Base-by-base conservation (phyloP, 2,888 invertebrate species). In the Ormyrus rosae region DNA sequence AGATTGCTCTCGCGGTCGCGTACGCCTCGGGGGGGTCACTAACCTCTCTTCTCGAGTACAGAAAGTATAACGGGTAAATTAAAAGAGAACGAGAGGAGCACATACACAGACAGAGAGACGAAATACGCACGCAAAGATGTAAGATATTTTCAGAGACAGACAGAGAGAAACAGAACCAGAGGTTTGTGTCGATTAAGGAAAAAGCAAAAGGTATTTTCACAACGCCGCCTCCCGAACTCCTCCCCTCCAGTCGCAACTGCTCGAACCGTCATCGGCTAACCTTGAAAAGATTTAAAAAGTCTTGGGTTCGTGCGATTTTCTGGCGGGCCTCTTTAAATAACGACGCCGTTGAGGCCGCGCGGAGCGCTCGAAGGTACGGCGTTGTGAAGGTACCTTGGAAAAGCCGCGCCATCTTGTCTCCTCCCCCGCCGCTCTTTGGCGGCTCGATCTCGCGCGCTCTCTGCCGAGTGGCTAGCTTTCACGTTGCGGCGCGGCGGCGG, bases 401-500 rank as follows among this genome's bases (percentile, higher is more conserved):
- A 63, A 60, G 45, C 13, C 60, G 45, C 75, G 79, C 79, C 79
- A 79, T 79, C 10, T 79, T 79, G 48, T 6, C 72, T 46, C 73
- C 77, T 81, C 72, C 80, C 68, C 72, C 80, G 76, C 72, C 34
- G 34, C 34, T 34, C 34, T 34, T 34, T 34, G 34, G 34, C 34
- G 34, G 34, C 34, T 34, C 34, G 53, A 8, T 19, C 8, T 19
- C 67, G 45, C 55, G 68, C 69, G 56, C 50, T 34, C 34, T 34
- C 71, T 45, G 34, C 48, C 19, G 9, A 50, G 56, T 48, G 46
- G 46, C 13, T 53, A 11, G 72, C 55, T 72, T 67, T 78, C 73
- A 64, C 64, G 69, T 64, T 58, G 56, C 55, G 19, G 13, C 55
- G 48, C 74, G 51, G 55, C 64, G 19, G 73, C 45, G 53, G 60